Percentiles rank a stretch among this genome's conserved stretches.
Conservation (phyloP, 2,888 invertebrate species). For the Drosophila nr. perissopoda region DNA sequence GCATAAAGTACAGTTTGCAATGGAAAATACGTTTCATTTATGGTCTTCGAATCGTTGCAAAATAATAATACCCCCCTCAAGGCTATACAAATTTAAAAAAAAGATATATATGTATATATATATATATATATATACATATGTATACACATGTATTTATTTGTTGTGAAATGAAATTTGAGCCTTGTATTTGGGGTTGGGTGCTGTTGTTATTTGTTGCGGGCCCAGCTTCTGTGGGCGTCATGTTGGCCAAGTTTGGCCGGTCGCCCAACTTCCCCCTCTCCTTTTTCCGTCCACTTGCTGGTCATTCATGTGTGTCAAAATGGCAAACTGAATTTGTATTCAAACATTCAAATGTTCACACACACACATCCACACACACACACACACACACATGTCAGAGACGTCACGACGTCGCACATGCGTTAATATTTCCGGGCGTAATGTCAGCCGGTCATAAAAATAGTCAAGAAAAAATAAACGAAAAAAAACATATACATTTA, state of each 20-base stretch:
- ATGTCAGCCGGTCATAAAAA: conserved; percentile 64
- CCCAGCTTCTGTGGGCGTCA: conserved; percentile 49
- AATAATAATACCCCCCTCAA: not conserved
- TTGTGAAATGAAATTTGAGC: conserved; percentile 54
- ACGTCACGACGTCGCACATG: conserved; percentile 61
- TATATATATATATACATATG: not conserved
- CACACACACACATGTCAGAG: conserved; percentile 9
- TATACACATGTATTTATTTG: conserved; percentile 16
- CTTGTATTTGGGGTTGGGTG: conserved; percentile 11
- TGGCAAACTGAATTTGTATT: conserved; percentile 79
- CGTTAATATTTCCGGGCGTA: conserved; percentile 79
- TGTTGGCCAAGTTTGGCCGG: conserved; percentile 45
- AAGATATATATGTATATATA: not conserved
- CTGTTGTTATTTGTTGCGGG: conserved; percentile 38
- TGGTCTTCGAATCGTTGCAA: not conserved
- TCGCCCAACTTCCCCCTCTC: conserved; percentile 8
- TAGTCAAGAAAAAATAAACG: conserved; percentile 37
- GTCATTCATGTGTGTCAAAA: conserved; percentile 80
- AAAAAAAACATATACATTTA: conserved; percentile 29
- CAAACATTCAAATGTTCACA: conserved; percentile 69
- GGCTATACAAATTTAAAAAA: conserved; percentile 8
- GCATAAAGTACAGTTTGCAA: not conserved
- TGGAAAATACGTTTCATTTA: not conserved
- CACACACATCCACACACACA: conserved; percentile 35
- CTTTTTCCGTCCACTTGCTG: conserved; percentile 52